phyloP scores from a whole-genome alignment of 2,888 invertebrate species.

The Trichacis sp. region DNA sequence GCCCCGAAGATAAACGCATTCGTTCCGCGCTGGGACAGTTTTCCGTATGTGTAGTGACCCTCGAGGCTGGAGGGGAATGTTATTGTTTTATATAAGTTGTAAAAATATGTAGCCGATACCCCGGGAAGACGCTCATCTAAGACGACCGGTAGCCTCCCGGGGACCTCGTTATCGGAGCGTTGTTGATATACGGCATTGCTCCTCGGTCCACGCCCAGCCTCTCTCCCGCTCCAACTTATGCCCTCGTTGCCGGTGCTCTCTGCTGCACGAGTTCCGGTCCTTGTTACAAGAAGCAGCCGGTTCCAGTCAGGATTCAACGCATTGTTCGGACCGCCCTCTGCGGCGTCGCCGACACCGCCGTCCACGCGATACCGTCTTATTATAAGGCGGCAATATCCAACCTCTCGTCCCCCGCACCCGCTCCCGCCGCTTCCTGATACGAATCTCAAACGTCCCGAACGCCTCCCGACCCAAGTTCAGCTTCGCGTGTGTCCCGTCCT shows the following conservation, averaged over 20 bases:
- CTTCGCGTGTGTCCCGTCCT: too few relatives aligned
- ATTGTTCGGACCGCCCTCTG: constrained; percentile 56
- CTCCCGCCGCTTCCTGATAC: constrained; percentile 51
- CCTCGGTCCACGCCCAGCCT: constrained; percentile 50
- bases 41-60: background rate
- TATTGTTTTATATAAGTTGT: constrained; percentile 42
- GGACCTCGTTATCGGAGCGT: constrained; percentile 66
- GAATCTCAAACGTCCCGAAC: constrained; percentile 14
- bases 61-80: constrained; percentile 16
- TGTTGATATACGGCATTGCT: constrained; percentile 65
- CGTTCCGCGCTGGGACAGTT: background rate
- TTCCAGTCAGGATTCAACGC: constrained; percentile 46
- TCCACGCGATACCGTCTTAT: constrained; percentile 64
- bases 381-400: constrained; percentile 62
- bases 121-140: constrained; percentile 42
- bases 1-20: background rate
- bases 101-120: constrained; percentile 40
- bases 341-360: constrained; percentile 53
- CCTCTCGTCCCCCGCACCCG: constrained; percentile 58
- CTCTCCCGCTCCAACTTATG: constrained; percentile 1
- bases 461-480: constrained; percentile 29
- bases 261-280: constrained; percentile 48
- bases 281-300: constrained; percentile 52
- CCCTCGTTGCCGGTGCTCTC: constrained; percentile 33
- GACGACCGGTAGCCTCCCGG: constrained; percentile 62